phyloP scores from a whole-genome alignment of 2,797 vertebrate species.

The Chelon labrosus region DNA sequence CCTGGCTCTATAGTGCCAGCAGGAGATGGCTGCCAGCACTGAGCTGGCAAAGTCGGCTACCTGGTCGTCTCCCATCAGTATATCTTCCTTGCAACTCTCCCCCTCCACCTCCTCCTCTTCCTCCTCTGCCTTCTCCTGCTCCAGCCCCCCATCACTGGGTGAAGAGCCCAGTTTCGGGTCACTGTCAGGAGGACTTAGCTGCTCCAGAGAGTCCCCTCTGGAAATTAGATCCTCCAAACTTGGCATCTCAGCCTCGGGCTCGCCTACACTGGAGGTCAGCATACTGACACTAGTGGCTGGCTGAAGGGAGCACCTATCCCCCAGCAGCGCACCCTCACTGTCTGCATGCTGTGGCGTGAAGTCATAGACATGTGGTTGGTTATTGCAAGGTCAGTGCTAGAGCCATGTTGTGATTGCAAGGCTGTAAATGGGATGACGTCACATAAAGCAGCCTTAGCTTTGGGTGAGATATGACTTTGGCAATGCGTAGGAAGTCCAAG shows the following conservation, averaged over 20 bases:
- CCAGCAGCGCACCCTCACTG: constrained; percentile 89
- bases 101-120: constrained; percentile 76
- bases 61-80: constrained; percentile 92
- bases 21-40: constrained; percentile 93
- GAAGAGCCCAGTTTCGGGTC: constrained; percentile 71
- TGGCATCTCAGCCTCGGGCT: constrained; percentile 70
- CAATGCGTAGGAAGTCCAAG: constrained; percentile 22
- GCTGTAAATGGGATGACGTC: constrained; percentile 53
- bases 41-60: constrained; percentile 92
- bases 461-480: constrained; percentile 62
- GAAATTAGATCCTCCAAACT: constrained; percentile 71
- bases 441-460: constrained; percentile 56
- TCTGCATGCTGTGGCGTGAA: constrained; percentile 89
- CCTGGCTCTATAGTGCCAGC: constrained; percentile 94
- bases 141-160: constrained; percentile 62
- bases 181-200: constrained; percentile 75
- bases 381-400: constrained; percentile 66
- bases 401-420: constrained; percentile 61
- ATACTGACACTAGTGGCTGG: constrained; percentile 71
- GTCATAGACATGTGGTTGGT: constrained; percentile 84
- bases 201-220: constrained; percentile 78
- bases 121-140: constrained; percentile 62
- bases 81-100: constrained; percentile 86
- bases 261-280: constrained; percentile 72
- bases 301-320: constrained; percentile 77